Evolutionary conservation across 92 coral and sea anemone genomes (phyloP).

Genomic region (Bergia puertoricense): DNA sequence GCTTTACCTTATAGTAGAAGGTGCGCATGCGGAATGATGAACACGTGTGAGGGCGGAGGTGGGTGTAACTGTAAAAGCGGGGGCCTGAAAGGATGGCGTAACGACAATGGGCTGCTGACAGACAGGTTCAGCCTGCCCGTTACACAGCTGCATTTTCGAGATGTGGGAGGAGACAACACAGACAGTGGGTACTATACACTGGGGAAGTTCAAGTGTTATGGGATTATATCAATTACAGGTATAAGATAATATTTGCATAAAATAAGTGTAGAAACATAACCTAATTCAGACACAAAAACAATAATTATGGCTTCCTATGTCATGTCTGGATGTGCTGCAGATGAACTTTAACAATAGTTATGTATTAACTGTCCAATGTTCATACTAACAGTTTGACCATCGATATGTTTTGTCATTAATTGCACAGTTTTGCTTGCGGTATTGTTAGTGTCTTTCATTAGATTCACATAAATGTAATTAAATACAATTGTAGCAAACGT

Average conservation of each 20-base stretch:
- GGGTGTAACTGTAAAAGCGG: constrained; percentile 42
- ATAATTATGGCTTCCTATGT: no score
- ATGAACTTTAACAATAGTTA: no score
- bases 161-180: background rate
- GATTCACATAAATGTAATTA: no score
- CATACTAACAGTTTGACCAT: no score
- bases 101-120: constrained; percentile 54
- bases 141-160: background rate
- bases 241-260: background rate
- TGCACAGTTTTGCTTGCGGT: no score
- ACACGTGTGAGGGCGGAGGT: constrained; percentile 15
- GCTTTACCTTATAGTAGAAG: constrained; percentile 25
- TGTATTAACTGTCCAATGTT: no score
- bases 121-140: constrained; percentile 48
- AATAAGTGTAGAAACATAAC: background rate
- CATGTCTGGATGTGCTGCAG: no score
- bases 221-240: constrained; percentile 2
- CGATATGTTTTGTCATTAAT: no score
- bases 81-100: constrained; percentile 32
- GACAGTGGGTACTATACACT: constrained; percentile 49
- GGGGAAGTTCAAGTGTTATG: constrained; percentile 58
- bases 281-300: no score
- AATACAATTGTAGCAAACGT: no score
- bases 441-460: no score
- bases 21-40: constrained; percentile 55